Evolutionary conservation across 1,140 invertebrate species (phyloP), one percentile per base, ranked within the genome.

Genomic region (Orussus abietinus): DNA sequence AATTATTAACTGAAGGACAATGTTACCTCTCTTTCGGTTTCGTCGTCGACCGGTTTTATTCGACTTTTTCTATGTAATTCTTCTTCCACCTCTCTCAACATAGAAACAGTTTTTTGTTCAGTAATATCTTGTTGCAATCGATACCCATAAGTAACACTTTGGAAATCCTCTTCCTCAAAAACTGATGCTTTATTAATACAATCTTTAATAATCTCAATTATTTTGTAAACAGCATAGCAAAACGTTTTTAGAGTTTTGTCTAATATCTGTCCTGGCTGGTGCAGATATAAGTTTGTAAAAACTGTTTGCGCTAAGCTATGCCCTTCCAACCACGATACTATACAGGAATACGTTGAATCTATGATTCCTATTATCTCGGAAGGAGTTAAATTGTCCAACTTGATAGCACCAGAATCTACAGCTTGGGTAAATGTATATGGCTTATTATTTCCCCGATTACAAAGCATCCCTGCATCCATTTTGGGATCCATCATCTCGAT

Each of bases 401-500:
- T 92, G 17, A 97, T 67, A 49, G 80, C 78, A 5, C 85, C 85
- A 53, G 79, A 78, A 81, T 84, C 79, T 13, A 94, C 81, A 44
- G 90, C 86, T 59, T 92, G 85, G 53, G 88, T 82, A 64, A 97
- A 92, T 38, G 84, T 92, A n/a, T 92, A 79, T 21, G 91, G 83
- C 66, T 90, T 83, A 56, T 87, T 83, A 50, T 83, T 83, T 6
- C 85, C 85, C 59, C 88, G 78, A 71, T 97, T 96, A 63, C 92
- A 96, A 51, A 93, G 69, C 93, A 98, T 97, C 14, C 95, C 95
- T 28, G 93, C 93, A 79, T 98, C 96, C 96, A 98, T 98, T 80
- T 98, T 98, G 1, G 94, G 93, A 73, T 98, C 95, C 95, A 98
- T 98, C 90, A 98, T 96, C 72, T 98, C 96, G 62, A 98, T 98